Base-by-base conservation (phyloP, 2,797 vertebrate species). In the Scomberomorus guttatus region DNA sequence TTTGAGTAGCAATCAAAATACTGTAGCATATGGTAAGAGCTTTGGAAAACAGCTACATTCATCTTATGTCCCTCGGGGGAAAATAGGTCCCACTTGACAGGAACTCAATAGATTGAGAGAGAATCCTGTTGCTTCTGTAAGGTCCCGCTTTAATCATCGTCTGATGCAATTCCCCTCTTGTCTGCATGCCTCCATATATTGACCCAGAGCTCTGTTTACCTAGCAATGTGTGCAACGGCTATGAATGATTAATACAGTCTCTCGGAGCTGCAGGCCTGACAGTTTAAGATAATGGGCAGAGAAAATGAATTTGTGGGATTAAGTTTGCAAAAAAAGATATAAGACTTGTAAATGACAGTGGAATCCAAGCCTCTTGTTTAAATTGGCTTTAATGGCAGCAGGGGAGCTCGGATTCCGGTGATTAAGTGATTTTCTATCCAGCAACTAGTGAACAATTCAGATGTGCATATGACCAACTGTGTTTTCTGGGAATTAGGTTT, bases 171-270 rank as follows among this genome's bases (percentile, higher is more conserved):
- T 82, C 75, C 75, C 75, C 8, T 18, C 17, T 50, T 7, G 4
- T 72, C 55, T 67, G 69, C 70, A 39, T 63, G 54, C 82, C 63
- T 87, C 67, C 59, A 68, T 68, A 69, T 84, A 92, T 84, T 89
- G 86, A 90, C 87, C 82, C 77, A 15, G 37, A 75, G 68, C 80
- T 90, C 54, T 92, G 84, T 92, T 90, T 85, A 87, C 75, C 81
- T 65, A 68, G 80, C 82, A 83, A 79, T 79, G 78, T 87, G 81
- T 79, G 86, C 82, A 72, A 17, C 0, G 0, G 66, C 81, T 81
- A 83, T 89, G 56, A 89, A 87, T 87, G 84, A 92, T 89, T 86
- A 77, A 90, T 84, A 69, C 6, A 1, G 20, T 22, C 46, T 75
- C 34, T 56, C 25, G 1, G 48, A 50, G 65, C 72, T 12, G 2